Percentiles rank a stretch among this genome's conserved stretches.
Conservation (phyloP, 2,113 vertebrate genomes). For the Eublepharis macularius region DNA sequence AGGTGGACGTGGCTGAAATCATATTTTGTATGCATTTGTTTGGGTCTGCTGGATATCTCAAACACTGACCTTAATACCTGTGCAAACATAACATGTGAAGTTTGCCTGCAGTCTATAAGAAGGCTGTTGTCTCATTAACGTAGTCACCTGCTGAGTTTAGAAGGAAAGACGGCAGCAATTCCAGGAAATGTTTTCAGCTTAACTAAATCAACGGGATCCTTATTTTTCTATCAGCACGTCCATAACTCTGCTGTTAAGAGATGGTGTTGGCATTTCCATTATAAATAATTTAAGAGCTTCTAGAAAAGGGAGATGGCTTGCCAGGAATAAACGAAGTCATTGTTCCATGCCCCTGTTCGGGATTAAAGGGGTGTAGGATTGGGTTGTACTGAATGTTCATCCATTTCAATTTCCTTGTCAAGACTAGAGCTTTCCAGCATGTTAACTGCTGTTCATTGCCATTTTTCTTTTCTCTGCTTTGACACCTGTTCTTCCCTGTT, state of each 20-base stretch:
- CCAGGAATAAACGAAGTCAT: slow-evolving; percentile 20
- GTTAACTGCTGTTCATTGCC: not conserved
- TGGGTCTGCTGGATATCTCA: not conserved
- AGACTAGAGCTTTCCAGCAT: not conserved
- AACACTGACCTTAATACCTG: not conserved
- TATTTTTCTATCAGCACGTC: slow-evolving; percentile 7
- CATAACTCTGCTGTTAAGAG: not conserved
- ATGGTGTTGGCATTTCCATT: slow-evolving; percentile 14
- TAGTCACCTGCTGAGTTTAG: not conserved
- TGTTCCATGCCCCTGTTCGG: not conserved
- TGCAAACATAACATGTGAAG: not conserved
- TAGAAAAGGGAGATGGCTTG: slow-evolving; percentile 5
- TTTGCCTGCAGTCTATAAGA: not conserved
- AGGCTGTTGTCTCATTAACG: slow-evolving; percentile 4
- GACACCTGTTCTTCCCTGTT: too few relatives aligned
- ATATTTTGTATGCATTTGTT: not conserved
- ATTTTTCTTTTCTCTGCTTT: not conserved
- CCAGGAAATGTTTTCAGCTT: slow-evolving; percentile 22
- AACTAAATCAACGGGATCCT: not conserved
- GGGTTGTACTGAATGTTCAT: not conserved
- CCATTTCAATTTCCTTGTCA: not conserved
- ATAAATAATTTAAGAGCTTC: slow-evolving; percentile 1
- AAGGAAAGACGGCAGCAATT: slow-evolving; percentile 1
- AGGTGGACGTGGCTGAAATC: not conserved
- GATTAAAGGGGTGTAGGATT: not conserved